Evolutionary conservation across 2,113 vertebrate genomes (phyloP).

Genomic region (Crypturellus undulatus): DNA sequence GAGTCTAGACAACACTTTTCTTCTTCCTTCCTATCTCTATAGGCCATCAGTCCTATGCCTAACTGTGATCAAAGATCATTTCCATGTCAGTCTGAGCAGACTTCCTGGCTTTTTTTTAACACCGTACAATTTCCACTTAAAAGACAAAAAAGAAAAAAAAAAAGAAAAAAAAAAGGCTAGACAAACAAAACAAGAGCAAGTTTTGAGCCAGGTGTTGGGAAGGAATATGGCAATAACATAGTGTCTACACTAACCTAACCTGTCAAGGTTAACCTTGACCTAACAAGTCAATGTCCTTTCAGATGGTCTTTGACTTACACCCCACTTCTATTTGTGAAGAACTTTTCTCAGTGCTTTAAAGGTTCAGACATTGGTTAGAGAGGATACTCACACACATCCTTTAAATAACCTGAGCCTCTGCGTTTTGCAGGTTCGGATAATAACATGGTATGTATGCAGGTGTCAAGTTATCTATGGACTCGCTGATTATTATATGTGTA

Average conservation of each 20-base stretch:
- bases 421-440: not conserved
- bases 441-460: too few species aligned
- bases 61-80: not conserved
- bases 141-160: not conserved
- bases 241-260: not conserved
- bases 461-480: not conserved
- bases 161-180: not conserved
- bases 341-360: not conserved
- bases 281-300: not conserved
- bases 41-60: not conserved
- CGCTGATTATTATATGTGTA: not conserved
- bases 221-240: not conserved
- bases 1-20: not conserved
- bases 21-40: not conserved
- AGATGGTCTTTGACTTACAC: not conserved
- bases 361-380: not conserved
- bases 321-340: not conserved
- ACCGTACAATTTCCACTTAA: not conserved
- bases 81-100: not conserved
- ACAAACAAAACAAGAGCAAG: fast-evolving
- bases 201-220: not conserved
- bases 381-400: not conserved
- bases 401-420: not conserved
- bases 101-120: not conserved
- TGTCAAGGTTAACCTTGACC: too few species aligned